A percentile compares a stretch with the other conserved stretches of the same genome.
Evolutionary conservation across 1,140 invertebrate species (phyloP).

Genomic region (Venustaconcha ellipsiformis): DNA sequence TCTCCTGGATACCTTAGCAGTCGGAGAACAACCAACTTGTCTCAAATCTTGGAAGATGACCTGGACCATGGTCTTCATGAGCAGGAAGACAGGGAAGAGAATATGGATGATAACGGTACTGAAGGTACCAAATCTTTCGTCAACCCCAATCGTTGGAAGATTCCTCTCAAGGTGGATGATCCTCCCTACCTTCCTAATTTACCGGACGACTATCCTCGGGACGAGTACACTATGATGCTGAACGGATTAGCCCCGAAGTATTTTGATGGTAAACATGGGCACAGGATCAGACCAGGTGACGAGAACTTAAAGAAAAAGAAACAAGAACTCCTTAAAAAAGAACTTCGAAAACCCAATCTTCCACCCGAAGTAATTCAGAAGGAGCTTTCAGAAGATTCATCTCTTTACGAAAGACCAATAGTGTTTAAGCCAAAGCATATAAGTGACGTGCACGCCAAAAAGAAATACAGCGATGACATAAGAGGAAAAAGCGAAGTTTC

Average conservation of each 20-base stretch:
- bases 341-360: slow-evolving; percentile 46
- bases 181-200: slow-evolving; percentile 57
- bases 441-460: slow-evolving; percentile 57
- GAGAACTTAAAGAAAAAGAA: slow-evolving; percentile 41
- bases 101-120: slow-evolving; percentile 10
- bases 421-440: slow-evolving; percentile 64
- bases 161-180: slow-evolving; percentile 50
- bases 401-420: slow-evolving; percentile 52
- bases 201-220: slow-evolving; percentile 62
- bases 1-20: slow-evolving; percentile 7
- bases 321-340: slow-evolving; percentile 40
- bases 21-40: slow-evolving; percentile 23
- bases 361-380: slow-evolving; percentile 48
- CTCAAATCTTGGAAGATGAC: slow-evolving; percentile 11
- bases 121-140: slow-evolving; percentile 17
- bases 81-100: slow-evolving; percentile 20
- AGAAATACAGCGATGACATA: slow-evolving; percentile 50
- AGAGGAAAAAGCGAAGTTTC: slow-evolving; percentile 51
- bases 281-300: slow-evolving; percentile 29
- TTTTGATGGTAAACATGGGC: slow-evolving; percentile 51
- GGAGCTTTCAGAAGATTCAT: slow-evolving; percentile 42
- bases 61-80: slow-evolving; percentile 32
- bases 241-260: slow-evolving; percentile 49
- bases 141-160: slow-evolving; percentile 61
- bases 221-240: slow-evolving; percentile 62